phyloP scores from a whole-genome alignment of 2,113 vertebrate species.

The Papio anubis region DNA sequence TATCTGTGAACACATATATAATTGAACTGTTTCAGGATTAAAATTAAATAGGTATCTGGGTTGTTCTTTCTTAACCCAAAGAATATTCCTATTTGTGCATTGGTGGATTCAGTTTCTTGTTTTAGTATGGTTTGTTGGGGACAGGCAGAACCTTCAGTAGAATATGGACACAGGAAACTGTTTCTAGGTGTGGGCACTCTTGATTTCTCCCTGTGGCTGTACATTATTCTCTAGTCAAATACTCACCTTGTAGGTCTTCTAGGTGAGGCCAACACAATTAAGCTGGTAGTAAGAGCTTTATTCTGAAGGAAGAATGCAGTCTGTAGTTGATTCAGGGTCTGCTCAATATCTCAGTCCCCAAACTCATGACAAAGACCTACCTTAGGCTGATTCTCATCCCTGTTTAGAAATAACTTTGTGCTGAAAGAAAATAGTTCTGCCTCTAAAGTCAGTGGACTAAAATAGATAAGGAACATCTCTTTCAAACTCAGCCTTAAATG shows the following conservation, averaged over 20 bases:
- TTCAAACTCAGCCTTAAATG: neutral
- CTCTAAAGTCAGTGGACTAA: neutral
- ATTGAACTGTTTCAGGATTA: neutral
- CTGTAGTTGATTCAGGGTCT: neutral
- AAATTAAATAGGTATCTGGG: neutral
- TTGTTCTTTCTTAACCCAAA: neutral
- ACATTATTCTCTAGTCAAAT: neutral
- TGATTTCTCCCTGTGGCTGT: neutral
- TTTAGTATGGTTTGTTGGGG: neutral
- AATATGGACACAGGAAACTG: neutral
- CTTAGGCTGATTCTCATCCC: neutral
- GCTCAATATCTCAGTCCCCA: neutral
- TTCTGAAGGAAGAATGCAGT: neutral
- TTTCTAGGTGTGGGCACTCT: neutral
- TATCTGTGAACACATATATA: too few species aligned
- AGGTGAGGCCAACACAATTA: neutral
- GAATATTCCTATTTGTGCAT: neutral
- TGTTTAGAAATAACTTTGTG: neutral
- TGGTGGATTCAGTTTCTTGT: neutral
- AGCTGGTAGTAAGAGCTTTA: neutral
- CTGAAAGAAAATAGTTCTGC: fast-evolving
- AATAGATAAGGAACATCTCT: neutral
- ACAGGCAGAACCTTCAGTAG: neutral
- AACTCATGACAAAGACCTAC: neutral
- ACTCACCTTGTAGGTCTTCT: neutral